Base-by-base conservation (phyloP, 2,888 invertebrate species). In the Athrips mouffetella region DNA sequence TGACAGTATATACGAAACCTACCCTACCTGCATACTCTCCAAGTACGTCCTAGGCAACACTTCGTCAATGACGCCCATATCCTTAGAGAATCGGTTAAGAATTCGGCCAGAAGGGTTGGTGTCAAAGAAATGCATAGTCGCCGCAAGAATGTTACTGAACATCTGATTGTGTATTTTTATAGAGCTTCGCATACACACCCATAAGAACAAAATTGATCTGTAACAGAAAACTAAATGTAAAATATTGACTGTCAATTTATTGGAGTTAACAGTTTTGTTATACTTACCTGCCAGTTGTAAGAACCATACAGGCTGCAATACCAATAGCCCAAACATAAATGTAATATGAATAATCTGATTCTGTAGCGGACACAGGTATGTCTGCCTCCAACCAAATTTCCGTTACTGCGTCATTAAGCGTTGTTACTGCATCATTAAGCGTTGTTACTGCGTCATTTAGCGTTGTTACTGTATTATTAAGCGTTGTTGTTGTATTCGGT, bases 11-110 rank as follows among this genome's bases (percentile, higher is more conserved):
- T n/a, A n/a, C n/a, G n/a, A n/a, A n/a, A n/a, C n/a, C n/a, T n/a
- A n/a, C n/a, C n/a, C n/a, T 59, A 89, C 89, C 82, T 92, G 92
- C 45, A 90, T 89, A 46, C 93, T 91, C 64, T 93, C 93, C 41
- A 93, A 76, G 67, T 91, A 90, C 65, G 91, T 90, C 52, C 89
- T 80, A 0, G 94, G 94, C 45, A 95, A 73, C 13, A 91, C 81
- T 75, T 95, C 94, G 65, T 95, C 94, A 41, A 96, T 91, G 1
- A 93, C 88, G 0, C 95, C 95, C 80, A 95, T 92, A 67, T 96
- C 96, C 71, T 96, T 96, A 0, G 96, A 94, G 77, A 96, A 96
- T 47, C 96, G 84, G 77, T 96, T 96, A 46, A 96, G 88, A 59
- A 96, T 93, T 13, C 94, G 90, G 23, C 96, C 95, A 10, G 94